A percentile compares a stretch with the other conserved stretches of the same genome.
Evolutionary conservation across 2,797 vertebrate genomes (phyloP).

Genomic region (Chelmon rostratus): DNA sequence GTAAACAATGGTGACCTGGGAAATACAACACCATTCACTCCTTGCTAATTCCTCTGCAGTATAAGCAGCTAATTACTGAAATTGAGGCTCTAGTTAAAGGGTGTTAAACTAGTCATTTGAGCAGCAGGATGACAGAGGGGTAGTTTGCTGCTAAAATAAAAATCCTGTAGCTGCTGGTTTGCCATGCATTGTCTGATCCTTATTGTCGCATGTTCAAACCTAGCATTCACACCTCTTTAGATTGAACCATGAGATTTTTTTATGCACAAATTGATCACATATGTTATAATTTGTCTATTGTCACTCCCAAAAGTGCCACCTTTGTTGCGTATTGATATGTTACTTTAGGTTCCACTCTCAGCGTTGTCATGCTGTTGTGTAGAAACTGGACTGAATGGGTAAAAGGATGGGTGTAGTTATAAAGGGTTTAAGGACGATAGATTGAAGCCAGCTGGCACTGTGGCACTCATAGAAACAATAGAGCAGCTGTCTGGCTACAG

Average conservation of each 20-base stretch:
- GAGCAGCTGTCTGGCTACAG: conserved; percentile 77
- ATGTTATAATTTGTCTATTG: neutral
- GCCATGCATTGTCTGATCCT: neutral
- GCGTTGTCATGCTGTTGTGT: conserved; percentile 3
- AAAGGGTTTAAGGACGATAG: neutral
- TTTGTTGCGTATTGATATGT: neutral
- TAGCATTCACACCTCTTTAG: neutral
- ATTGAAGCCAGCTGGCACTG: conserved; percentile 63
- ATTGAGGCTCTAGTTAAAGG: neutral
- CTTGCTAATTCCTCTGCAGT: neutral
- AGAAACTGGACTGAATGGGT: conserved; percentile 10
- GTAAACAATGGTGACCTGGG: neutral
- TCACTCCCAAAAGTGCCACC: neutral
- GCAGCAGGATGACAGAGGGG: neutral
- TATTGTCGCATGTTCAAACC: neutral
- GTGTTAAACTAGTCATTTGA: neutral
- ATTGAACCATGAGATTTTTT: neutral
- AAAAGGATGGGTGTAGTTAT: neutral
- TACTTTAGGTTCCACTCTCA: neutral
- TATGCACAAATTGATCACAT: neutral
- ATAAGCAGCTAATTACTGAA: neutral
- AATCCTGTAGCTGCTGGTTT: neutral
- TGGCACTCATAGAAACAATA: conserved; percentile 65
- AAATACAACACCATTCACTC: neutral
- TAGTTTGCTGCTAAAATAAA: neutral